These are phyloP conservation scores for Lepus americanus DNA, from an alignment of 2,113 vertebrate genomes.

Conservation along the genomic window DNA sequence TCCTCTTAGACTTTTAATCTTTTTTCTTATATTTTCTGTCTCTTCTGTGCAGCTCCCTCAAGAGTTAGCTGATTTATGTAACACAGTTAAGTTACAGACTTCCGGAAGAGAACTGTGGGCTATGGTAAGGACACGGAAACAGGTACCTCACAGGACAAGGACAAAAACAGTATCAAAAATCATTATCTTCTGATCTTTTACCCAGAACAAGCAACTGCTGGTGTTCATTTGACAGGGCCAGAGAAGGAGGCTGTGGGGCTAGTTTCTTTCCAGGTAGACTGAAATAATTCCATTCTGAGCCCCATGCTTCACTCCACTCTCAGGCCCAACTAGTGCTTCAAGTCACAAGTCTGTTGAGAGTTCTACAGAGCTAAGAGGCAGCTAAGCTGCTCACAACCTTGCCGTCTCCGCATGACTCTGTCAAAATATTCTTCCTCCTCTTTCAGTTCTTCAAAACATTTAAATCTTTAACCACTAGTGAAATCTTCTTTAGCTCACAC, in stretches of 20 bases:
- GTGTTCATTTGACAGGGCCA: background rate
- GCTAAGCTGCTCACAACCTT: background rate
- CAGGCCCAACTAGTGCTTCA: background rate
- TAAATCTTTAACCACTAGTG: conserved; percentile 45
- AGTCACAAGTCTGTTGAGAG: background rate
- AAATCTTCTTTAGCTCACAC: background rate
- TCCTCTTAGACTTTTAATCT: background rate
- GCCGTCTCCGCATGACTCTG: background rate
- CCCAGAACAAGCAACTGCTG: background rate
- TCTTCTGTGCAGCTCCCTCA: background rate
- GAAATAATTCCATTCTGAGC: background rate
- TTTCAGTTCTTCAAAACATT: background rate
- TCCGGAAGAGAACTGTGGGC: background rate
- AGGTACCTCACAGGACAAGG: background rate
- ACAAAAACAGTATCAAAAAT: conserved; percentile 3
- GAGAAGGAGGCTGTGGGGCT: background rate
- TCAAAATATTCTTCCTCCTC: background rate
- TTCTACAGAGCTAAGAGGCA: background rate
- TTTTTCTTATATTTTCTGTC: background rate
- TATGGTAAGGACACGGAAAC: background rate
- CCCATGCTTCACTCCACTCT: background rate
- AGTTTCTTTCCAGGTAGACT: background rate
- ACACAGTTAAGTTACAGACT: background rate
- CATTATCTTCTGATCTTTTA: background rate
- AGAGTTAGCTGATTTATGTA: background rate